Conservation (phyloP, 2,888 invertebrate genomes). For the Serrognathus titanus region DNA sequence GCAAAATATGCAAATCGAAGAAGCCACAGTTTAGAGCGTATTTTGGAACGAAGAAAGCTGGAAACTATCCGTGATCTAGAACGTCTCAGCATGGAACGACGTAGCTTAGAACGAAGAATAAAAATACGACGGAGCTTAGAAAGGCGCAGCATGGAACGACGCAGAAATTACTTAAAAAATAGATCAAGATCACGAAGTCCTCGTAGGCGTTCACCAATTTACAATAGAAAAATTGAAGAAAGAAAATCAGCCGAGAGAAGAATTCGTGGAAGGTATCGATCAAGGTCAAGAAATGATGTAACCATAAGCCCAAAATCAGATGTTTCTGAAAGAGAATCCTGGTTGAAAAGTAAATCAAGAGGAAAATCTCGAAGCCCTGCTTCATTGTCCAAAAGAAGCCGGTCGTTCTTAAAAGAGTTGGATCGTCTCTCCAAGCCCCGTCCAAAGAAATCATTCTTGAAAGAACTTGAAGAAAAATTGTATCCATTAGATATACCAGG, state of each 20-base stretch:
- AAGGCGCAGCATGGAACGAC: not conserved
- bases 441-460: constrained; percentile 38
- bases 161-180: not conserved
- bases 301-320: not conserved
- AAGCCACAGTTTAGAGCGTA: not conserved
- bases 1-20: constrained; percentile 10
- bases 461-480: constrained; percentile 43
- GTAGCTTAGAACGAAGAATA: not conserved
- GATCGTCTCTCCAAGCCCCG: not conserved
- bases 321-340: constrained; percentile 17
- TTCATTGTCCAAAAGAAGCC: constrained; percentile 1
- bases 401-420: not conserved
- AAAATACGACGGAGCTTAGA: not conserved
- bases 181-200: constrained; percentile 13
- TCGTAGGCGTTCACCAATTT: constrained; percentile 1
- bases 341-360: constrained; percentile 12
- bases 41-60: not conserved
- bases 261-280: constrained; percentile 1
- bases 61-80: not conserved
- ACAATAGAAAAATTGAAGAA: constrained; percentile 8
- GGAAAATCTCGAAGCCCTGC: not conserved
- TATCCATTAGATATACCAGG: constrained; percentile 5
- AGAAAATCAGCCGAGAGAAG: not conserved
- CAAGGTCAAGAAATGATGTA: not conserved
- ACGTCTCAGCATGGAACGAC: not conserved